Base-by-base conservation (phyloP, 2,113 vertebrate genomes). In the Cettia cetti region DNA sequence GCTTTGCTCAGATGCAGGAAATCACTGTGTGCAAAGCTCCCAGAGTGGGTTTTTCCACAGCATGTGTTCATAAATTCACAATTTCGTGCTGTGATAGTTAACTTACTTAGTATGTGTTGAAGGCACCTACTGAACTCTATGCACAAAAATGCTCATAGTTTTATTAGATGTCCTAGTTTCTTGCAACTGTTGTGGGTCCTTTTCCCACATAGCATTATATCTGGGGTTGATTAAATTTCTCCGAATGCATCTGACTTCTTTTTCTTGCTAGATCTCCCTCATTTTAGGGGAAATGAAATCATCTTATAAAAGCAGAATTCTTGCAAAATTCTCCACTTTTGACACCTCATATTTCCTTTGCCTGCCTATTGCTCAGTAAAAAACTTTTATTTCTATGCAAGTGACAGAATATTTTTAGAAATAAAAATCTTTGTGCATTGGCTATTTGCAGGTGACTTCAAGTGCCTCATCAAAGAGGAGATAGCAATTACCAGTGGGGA, bases 381-480 rank as follows among this genome's bases (percentile, higher is more conserved):
- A 74, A 89, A 28, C 27, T 15, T 72, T 24, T 53, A 4, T 86
- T 83, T 86, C 30, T 74, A 42, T 70, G 37, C 15, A 66, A 63
- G 27, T 77, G 50, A 31, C 23, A 68, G 71, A 66, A 60, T 82
- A 49, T 7, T 84, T 84, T n/a, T 49, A 53, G 50, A 27, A 24
- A 23, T 31, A 33, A 44, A 40, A 66, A 75, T 85, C 40, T 83
- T 70, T 77, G 22, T 40, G 1, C 21, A 15, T 39, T 78, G 70
- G 37, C 35, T 95, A 6, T 92, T 90, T 96, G 61, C 82, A 98
- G 98, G 97, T 96, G 98, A 98, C 84, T 98, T 98, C 97, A 97
- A 98, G 89, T 98, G 98, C 63, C 98, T 97, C 63, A 81, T 98
- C 94, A 98, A 98, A 97, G 98, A 98, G 82, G 98, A 98, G 87